phyloP scores from a whole-genome alignment of 2,797 vertebrate species.

The Tapera naevia region DNA sequence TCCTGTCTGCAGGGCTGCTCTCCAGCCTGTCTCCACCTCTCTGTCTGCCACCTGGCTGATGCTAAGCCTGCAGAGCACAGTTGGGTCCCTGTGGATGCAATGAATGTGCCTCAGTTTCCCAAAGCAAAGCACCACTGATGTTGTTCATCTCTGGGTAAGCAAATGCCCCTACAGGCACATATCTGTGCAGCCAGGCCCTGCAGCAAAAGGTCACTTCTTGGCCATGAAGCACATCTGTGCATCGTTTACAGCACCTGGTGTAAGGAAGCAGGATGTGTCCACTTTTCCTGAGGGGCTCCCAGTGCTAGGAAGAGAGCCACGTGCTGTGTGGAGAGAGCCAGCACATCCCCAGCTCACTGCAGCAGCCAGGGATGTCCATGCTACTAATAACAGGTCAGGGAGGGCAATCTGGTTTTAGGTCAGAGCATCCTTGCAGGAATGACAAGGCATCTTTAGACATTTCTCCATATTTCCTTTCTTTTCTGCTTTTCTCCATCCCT shows the following conservation, averaged over 20 bases:
- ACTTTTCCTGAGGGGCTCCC: fast-evolving
- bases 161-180: not conserved
- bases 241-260: fast-evolving
- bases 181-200: not conserved
- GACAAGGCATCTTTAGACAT: not conserved
- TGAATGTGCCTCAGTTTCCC: not conserved
- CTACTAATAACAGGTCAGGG: not conserved
- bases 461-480: not conserved
- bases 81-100: not conserved
- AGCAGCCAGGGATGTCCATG: not conserved
- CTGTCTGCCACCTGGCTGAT: not conserved
- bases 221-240: not conserved
- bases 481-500: not conserved
- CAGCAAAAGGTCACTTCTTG: fast-evolving
- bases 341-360: not conserved
- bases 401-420: not conserved
- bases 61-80: not conserved
- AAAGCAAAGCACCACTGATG: fast-evolving
- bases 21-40: too few relatives aligned
- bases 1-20: too few relatives aligned
- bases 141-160: fast-evolving
- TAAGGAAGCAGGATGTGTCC: not conserved
- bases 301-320: not conserved
- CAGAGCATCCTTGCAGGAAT: not conserved
- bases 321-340: fast-evolving